Evolutionary conservation across 2,797 vertebrate species (phyloP).

Genomic region (Sardinella longiceps): DNA sequence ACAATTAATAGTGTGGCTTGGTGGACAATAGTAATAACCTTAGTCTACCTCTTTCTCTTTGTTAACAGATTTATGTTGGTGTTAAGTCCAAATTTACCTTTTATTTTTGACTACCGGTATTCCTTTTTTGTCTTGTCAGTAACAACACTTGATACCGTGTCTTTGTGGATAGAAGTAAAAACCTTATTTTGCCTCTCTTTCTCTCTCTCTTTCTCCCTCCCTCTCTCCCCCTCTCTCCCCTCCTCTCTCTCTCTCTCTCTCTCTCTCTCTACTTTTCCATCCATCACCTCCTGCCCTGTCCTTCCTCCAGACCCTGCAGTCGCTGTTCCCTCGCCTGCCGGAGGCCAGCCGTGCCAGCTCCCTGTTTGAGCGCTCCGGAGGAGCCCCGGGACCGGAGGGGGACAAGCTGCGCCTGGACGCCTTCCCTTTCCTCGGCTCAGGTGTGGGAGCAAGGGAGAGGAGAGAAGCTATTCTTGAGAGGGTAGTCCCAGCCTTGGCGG

Average conservation of each 20-base stretch:
- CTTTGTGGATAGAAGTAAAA: background rate
- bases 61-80: background rate
- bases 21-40: too few species aligned
- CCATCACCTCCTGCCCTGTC: background rate
- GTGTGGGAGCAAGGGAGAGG: constrained; percentile 66
- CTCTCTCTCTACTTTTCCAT: constrained; percentile 36
- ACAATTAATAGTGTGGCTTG: constrained; percentile 15
- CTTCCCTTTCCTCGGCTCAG: constrained; percentile 86
- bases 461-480: constrained; percentile 3
- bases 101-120: background rate
- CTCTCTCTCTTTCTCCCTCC: background rate
- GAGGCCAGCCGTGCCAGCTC: constrained; percentile 77
- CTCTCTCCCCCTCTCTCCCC: background rate
- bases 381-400: constrained; percentile 76
- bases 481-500: constrained; percentile 18
- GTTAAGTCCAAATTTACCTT: background rate
- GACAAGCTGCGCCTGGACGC: constrained; percentile 88
- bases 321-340: constrained; percentile 87
- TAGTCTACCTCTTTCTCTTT: too few species aligned
- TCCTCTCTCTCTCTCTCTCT: constrained; percentile 25
- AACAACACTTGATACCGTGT: background rate
- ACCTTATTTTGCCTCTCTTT: background rate
- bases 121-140: too few species aligned
- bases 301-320: constrained; percentile 83
- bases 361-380: constrained; percentile 78